Evolutionary conservation across 2,797 vertebrate genomes (phyloP), one percentile per base, ranked within the genome.

Genomic region (Bucorvus abyssinicus): DNA sequence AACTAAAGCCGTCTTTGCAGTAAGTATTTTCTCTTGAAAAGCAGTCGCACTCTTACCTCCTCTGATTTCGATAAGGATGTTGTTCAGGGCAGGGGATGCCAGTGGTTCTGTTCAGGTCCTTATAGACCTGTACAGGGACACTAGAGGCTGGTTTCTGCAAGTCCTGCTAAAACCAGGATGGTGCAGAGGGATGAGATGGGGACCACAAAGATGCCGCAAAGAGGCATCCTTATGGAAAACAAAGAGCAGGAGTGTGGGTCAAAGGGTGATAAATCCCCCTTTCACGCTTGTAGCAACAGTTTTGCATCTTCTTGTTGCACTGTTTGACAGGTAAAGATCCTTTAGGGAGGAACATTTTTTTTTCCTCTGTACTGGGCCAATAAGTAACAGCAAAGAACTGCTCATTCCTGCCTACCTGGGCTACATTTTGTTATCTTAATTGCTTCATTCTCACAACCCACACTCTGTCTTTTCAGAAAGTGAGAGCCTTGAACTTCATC

Each of bases 401-500:
- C 50, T 94, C 56, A 34, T 90, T 78, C 84, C 90, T 68, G 36
- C 78, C 79, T 87, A 79, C 65, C 71, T 65, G 65, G 45, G 22
- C 89, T 88, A 4, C 38, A 70, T 94, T 95, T 87, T 95, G 59
- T 97, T 96, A 83, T 84, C 94, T 95, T 96, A 96, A 95, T 92
- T 88, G 49, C 34, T 78, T 67, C 55, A 2, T 77, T 90, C 77
- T 73, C 89, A 84, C 89, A 87, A 94, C 84, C 94, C 73, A 91
- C 92, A 85, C 92, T 95, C 81, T 47, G 64, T 96, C 84, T 89
- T 79, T 91, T 95, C 91, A 68, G 91, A 97, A 93, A 95, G 95
- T 90, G 50, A 36, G 81, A 96, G 95, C 94, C 97, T 97, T 97
- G 89, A 97, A 95, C 90, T 96, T 97, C 90, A 96, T 97, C 96